Evolutionary conservation across 1,140 invertebrate genomes (phyloP), one percentile per base, ranked within the genome.

Genomic region (Euura saliciscinereae): DNA sequence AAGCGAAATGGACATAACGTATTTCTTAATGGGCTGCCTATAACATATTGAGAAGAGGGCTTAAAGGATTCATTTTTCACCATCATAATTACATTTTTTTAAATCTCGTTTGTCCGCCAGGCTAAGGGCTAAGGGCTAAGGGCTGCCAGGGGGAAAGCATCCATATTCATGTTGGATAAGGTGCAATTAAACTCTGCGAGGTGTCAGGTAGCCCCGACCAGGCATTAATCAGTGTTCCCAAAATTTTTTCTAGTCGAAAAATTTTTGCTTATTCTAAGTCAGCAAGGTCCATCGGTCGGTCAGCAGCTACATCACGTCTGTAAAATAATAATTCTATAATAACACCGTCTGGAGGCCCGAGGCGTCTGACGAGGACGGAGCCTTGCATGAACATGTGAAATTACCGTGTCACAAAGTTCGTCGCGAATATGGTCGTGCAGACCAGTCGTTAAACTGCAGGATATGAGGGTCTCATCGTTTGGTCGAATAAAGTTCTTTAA

Each of bases 161-260:
- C 82, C 86, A 87, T 87, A 86, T 86, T 86, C 86, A 87, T 87
- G 83, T 78, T 73, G 84, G 86, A 86, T 86, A 85, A 86, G 85
- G 85, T 85, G 84, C 85, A 86, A 87, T 86, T 87, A 86, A 87
- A 87, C 79, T 83, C 77, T 73, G 81, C 79, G 82, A 87, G 85
- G 86, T 87, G 85, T 87, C 85, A 85, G 85, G 79, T 74, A 28
- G 28, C 28, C 80, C 83, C 78, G 76, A 77, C 77, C 78, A 81
- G 79, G 82, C 85, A 87, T 87, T 86, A 87, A 86, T 86, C 85
- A 87, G 80, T 28, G 28, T 1, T 28, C 28, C 28, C 1, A 28
- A 28, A 28, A 28, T 28, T 28, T 28, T 1, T 28, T 28, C 28
- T 28, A 28, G 28, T 28, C 28, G 28, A 28, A 28, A 28, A 28